Conservation (phyloP, 2,888 invertebrate species). For the Chirona hameri region DNA sequence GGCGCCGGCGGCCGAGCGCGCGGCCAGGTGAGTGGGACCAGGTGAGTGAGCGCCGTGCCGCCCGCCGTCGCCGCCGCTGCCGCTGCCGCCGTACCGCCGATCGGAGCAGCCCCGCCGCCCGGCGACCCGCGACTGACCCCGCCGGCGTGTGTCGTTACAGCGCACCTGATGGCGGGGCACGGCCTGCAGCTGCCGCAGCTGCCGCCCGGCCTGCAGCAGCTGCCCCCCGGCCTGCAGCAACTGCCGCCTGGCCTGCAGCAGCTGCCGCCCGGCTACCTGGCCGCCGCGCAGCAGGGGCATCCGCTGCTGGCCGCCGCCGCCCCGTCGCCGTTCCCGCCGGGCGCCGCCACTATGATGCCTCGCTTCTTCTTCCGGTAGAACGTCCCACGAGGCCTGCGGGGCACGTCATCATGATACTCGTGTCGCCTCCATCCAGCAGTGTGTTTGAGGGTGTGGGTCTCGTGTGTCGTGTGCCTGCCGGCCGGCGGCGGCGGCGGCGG, state of each 20-base stretch:
- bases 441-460: too few relatives aligned
- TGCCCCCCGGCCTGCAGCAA: neutral
- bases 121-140: neutral
- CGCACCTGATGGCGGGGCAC: neutral
- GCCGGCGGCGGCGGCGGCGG: neutral
- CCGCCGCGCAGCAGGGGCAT: neutral
- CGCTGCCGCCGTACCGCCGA: neutral
- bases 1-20: neutral
- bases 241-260: neutral
- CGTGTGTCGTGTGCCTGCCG: too few relatives aligned
- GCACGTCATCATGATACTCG: neutral
- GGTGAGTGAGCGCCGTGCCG: neutral
- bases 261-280: neutral
- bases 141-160: slow-evolving; percentile 2
- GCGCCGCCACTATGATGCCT: neutral
- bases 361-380: slow-evolving; percentile 13
- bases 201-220: neutral
- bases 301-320: neutral
- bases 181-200: neutral
- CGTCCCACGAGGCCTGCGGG: neutral
- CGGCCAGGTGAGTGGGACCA: neutral
- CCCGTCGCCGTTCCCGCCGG: neutral
- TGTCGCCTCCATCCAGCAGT: too few relatives aligned
- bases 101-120: neutral
- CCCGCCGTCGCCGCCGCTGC: neutral